These are phyloP conservation scores for Phrynosoma blainvillii DNA, from an alignment of 2,113 vertebrate species.

Conservation along the genomic window DNA sequence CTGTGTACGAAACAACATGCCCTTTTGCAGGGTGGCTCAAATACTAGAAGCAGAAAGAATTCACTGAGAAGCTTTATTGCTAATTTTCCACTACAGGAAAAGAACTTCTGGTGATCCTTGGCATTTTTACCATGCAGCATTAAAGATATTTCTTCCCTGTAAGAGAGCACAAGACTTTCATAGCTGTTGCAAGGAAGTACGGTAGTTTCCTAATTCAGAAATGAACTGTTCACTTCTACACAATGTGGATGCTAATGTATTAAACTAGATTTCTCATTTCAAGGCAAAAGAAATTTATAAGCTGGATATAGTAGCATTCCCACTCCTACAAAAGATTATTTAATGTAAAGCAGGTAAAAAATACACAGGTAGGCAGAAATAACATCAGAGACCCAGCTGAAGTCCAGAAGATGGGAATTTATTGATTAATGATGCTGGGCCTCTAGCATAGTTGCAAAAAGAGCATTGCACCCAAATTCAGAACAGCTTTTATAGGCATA, in stretches of 20 bases:
- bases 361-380: too few relatives aligned
- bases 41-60: constrained; percentile 4
- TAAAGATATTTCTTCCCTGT: constrained; percentile 3
- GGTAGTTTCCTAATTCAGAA: neutral
- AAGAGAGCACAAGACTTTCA: neutral
- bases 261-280: constrained; percentile 19
- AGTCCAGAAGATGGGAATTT: too few relatives aligned
- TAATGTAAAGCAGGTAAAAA: neutral
- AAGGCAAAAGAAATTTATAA: neutral
- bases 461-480: too few relatives aligned
- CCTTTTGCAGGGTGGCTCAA: neutral
- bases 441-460: too few relatives aligned
- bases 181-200: neutral
- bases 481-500: too few relatives aligned
- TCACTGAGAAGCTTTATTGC: neutral
- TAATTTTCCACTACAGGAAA: neutral
- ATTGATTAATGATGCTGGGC: too few relatives aligned
- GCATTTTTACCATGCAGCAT: neutral
- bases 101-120: neutral
- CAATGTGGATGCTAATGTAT: neutral
- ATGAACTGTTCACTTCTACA: constrained; percentile 14
- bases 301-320: neutral
- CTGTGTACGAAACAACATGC: neutral
- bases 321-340: neutral
- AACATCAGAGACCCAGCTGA: too few relatives aligned